Conservation (phyloP, 2,888 invertebrate genomes). For the Pterobdella sp. region DNA sequence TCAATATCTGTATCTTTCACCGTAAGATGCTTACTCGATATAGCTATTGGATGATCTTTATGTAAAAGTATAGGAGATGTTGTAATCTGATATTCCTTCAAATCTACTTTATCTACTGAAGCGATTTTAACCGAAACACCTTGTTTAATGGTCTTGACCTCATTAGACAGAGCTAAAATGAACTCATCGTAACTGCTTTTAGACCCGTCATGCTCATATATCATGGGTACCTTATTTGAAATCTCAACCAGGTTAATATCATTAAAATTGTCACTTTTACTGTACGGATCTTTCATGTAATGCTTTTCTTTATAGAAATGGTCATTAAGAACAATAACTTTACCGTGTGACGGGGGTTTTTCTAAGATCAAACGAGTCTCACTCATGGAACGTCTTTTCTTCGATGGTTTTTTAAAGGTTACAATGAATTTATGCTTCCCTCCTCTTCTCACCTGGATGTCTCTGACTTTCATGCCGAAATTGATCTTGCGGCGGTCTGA, state of each 20-base stretch:
- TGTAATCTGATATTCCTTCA: background rate
- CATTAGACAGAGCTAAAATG: slow-evolving; percentile 22
- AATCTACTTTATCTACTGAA: background rate
- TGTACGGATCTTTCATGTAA: background rate
- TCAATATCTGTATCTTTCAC: slow-evolving; percentile 6
- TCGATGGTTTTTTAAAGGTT: slow-evolving; percentile 14
- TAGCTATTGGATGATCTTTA: background rate
- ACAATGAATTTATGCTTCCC: slow-evolving; percentile 15
- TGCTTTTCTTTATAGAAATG: background rate
- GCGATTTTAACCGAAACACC: slow-evolving; percentile 16
- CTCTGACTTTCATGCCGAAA: slow-evolving; percentile 10
- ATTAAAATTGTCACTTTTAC: slow-evolving; percentile 9
- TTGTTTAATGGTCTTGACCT: slow-evolving; percentile 25
- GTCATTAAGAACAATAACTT: slow-evolving; percentile 4
- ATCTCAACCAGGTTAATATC: slow-evolving; percentile 9
- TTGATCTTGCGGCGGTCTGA: slow-evolving; percentile 1
- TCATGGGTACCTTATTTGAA: slow-evolving; percentile 23
- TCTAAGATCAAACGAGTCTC: slow-evolving; percentile 16
- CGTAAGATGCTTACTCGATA: background rate
- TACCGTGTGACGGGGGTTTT: slow-evolving; percentile 22
- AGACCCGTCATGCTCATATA: slow-evolving; percentile 26
- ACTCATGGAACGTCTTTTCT: slow-evolving; percentile 24
- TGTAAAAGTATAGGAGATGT: background rate
- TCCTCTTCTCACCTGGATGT: slow-evolving; percentile 16
- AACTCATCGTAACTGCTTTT: slow-evolving; percentile 11